These are phyloP conservation scores for Crocuta crocuta DNA, from an alignment of 2,113 vertebrate genomes.

Conservation along the genomic window DNA sequence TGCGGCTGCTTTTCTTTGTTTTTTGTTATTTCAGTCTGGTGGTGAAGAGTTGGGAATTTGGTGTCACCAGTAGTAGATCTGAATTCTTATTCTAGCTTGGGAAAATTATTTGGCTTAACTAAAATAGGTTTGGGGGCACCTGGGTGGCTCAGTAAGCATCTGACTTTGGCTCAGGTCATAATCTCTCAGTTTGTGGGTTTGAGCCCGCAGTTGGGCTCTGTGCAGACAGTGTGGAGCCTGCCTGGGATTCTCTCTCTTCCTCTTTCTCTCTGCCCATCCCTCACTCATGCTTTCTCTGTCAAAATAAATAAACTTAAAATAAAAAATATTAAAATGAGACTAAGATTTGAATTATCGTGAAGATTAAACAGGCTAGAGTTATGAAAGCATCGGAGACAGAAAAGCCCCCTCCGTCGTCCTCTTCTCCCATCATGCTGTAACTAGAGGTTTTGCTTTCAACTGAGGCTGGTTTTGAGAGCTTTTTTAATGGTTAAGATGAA, in stretches of 20 bases:
- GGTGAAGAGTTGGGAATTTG: neutral
- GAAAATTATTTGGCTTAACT: neutral
- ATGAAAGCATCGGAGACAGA: neutral
- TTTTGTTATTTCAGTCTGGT: neutral
- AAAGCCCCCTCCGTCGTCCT: neutral
- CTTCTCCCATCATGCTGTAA: neutral
- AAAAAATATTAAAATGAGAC: neutral
- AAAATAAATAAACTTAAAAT: too few relatives aligned
- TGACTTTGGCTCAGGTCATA: too few relatives aligned
- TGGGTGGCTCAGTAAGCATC: too few relatives aligned
- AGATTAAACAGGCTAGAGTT: neutral
- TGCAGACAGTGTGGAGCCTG: too few relatives aligned
- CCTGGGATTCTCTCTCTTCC: too few relatives aligned
- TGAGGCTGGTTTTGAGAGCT: neutral
- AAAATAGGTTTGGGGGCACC: neutral
- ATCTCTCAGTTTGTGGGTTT: too few relatives aligned
- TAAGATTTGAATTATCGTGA: slow-evolving; percentile 6
- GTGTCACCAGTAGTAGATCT: neutral
- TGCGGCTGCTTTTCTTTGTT: neutral
- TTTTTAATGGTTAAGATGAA: slow-evolving; percentile 4
- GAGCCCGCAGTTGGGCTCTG: too few relatives aligned
- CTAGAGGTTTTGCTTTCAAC: neutral
- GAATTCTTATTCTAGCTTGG: neutral
- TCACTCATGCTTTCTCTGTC: too few relatives aligned
- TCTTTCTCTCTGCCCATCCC: too few relatives aligned